Evolutionary conservation across 2,888 invertebrate genomes (phyloP).

Genomic region (Andrena flavipes): DNA sequence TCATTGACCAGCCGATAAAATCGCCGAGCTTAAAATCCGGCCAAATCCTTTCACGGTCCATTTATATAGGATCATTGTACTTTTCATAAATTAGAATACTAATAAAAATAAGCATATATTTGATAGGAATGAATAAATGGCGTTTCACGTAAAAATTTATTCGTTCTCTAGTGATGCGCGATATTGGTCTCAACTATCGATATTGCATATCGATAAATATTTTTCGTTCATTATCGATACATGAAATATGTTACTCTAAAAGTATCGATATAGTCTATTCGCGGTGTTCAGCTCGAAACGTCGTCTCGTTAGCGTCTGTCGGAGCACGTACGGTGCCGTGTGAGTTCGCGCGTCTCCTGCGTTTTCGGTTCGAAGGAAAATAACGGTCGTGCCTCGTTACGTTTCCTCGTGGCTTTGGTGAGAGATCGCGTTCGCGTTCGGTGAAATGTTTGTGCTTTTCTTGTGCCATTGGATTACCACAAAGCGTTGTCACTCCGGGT

Average conservation of each 20-base stretch:
- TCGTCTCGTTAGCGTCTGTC: neutral
- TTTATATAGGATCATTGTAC: too few relatives aligned
- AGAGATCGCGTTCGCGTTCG: conserved; percentile 23
- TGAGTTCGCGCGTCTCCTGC: conserved; percentile 33
- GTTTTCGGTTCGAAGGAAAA: neutral
- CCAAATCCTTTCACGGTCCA: too few relatives aligned
- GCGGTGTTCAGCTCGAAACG: conserved; percentile 33
- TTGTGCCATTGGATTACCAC: conserved; percentile 60
- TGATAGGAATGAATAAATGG: too few relatives aligned
- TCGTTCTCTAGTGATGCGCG: too few relatives aligned
- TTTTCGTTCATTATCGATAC: too few relatives aligned
- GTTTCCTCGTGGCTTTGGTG: conserved; percentile 20
- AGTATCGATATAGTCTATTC: too few relatives aligned
- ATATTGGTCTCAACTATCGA: too few relatives aligned
- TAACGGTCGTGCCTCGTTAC: neutral
- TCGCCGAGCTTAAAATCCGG: neutral
- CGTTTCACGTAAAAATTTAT: too few relatives aligned
- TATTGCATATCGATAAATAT: too few relatives aligned
- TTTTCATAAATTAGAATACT: too few relatives aligned
- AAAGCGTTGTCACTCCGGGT: conserved; percentile 6
- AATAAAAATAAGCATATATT: too few relatives aligned
- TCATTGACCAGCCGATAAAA: neutral
- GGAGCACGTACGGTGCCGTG: neutral
- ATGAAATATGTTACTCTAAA: too few relatives aligned
- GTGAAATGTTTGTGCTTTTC: conserved; percentile 25